Percentiles rank a stretch among this genome's conserved stretches.
Conservation (phyloP, 2,888 invertebrate species). For the Sinodicranocentrus sp. region DNA sequence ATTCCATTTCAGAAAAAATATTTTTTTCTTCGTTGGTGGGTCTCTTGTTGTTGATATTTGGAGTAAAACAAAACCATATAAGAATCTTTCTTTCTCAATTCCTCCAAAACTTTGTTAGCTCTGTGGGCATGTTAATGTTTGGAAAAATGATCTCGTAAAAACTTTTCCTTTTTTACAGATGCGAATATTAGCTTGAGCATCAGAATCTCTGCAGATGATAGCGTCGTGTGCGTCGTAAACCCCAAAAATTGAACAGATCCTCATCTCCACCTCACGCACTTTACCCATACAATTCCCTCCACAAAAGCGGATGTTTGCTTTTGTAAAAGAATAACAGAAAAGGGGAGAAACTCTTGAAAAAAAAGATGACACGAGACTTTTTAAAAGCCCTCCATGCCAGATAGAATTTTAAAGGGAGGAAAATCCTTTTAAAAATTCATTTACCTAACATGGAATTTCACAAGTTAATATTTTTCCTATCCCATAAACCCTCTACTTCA, state of each 20-base stretch:
- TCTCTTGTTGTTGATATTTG: constrained; percentile 18
- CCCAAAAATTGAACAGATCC: background rate
- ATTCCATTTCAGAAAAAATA: background rate
- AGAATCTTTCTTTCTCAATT: too few species aligned
- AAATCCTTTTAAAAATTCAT: too few species aligned
- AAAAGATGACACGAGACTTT: too few species aligned
- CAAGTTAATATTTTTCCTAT: too few species aligned
- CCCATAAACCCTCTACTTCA: too few species aligned
- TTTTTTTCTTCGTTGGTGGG: constrained; percentile 45
- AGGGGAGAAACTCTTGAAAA: too few species aligned
- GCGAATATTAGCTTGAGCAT: constrained; percentile 8
- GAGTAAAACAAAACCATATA: background rate
- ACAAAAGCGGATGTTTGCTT: background rate
- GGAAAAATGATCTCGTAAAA: constrained; percentile 23
- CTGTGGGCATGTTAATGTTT: background rate
- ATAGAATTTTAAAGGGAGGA: too few species aligned
- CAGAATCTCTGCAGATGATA: too few species aligned
- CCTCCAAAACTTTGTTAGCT: background rate
- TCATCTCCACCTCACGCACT: background rate
- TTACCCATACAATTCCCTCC: background rate
- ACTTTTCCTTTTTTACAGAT: background rate
- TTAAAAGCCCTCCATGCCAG: too few species aligned
- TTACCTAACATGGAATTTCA: too few species aligned
- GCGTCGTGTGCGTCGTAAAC: constrained; percentile 3
- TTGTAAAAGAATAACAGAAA: background rate